phyloP scores from a whole-genome alignment of 2,113 vertebrate genomes.

The Neomonachus schauinslandi region DNA sequence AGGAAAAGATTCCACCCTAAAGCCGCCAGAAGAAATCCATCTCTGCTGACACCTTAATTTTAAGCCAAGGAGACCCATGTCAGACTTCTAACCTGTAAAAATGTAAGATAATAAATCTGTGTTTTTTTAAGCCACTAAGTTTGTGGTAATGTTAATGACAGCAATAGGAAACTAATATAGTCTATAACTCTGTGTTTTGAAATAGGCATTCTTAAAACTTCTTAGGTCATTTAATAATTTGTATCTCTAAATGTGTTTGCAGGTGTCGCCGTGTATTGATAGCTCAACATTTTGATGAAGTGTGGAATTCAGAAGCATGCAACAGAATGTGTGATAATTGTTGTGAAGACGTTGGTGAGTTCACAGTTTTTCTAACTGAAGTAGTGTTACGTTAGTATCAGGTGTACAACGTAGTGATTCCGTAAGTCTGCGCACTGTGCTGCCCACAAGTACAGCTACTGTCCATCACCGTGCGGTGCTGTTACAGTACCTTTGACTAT shows the following conservation, averaged over 20 bases:
- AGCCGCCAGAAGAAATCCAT: not conserved
- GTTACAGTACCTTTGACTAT: not conserved
- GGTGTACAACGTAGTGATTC: not conserved
- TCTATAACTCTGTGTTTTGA: not conserved
- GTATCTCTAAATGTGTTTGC: not conserved
- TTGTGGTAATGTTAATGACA: not conserved
- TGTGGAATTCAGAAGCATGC: constrained; percentile 94
- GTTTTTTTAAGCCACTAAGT: not conserved
- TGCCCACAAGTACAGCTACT: not conserved
- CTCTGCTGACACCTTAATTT: not conserved
- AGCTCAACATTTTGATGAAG: constrained; percentile 96
- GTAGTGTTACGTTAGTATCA: not conserved
- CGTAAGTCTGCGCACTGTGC: not conserved
- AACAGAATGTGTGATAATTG: constrained; percentile 96
- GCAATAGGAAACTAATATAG: not conserved
- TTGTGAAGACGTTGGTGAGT: constrained; percentile 88
- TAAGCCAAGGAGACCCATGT: not conserved
- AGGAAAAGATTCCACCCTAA: not conserved
- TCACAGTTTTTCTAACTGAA: not conserved
- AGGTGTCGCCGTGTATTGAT: constrained; percentile 96
- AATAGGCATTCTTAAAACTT: not conserved
- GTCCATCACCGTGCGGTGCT: not conserved
- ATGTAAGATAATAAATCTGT: not conserved
- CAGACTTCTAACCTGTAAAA: not conserved
- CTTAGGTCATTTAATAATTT: not conserved